A percentile compares a stretch with the other conserved stretches of the same genome.
Evolutionary conservation across 2,113 vertebrate species (phyloP).

Genomic region (Nothobranchius kuhntae): DNA sequence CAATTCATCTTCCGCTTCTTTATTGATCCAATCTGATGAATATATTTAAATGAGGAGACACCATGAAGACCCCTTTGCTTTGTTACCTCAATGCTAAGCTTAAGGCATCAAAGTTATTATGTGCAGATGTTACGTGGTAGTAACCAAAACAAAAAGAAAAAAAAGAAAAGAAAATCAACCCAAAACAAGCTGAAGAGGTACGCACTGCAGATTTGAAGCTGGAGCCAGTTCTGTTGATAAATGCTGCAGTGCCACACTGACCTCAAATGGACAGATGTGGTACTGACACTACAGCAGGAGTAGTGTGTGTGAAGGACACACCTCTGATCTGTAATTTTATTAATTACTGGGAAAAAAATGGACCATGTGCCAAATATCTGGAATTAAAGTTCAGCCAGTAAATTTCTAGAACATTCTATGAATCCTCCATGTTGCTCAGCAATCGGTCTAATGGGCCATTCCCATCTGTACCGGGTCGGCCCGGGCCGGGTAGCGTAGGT

Average conservation of each 20-base stretch:
- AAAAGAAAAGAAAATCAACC: slow-evolving; percentile 18
- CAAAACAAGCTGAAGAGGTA: slow-evolving; percentile 27
- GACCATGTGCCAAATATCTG: slow-evolving; percentile 8
- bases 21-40: slow-evolving; percentile 43
- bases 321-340: background rate
- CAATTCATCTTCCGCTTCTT: slow-evolving; percentile 32
- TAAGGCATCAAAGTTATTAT: background rate
- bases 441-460: slow-evolving; percentile 27
- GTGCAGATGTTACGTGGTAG: background rate
- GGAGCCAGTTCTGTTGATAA: background rate
- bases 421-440: slow-evolving; percentile 18
- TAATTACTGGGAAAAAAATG: slow-evolving; percentile 9
- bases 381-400: slow-evolving; percentile 7
- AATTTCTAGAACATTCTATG: slow-evolving; percentile 19
- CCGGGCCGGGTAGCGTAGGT: too few relatives aligned
- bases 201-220: slow-evolving; percentile 63
- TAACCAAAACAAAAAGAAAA: background rate
- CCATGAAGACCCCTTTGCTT: background rate
- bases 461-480: too few relatives aligned
- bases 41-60: slow-evolving; percentile 2
- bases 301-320: background rate
- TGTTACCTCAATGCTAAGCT: background rate
- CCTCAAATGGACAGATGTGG: slow-evolving; percentile 66
- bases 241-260: slow-evolving; percentile 63
- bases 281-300: slow-evolving; percentile 9